Conservation (phyloP, 2,797 vertebrate genomes). For the Merluccius polli region DNA sequence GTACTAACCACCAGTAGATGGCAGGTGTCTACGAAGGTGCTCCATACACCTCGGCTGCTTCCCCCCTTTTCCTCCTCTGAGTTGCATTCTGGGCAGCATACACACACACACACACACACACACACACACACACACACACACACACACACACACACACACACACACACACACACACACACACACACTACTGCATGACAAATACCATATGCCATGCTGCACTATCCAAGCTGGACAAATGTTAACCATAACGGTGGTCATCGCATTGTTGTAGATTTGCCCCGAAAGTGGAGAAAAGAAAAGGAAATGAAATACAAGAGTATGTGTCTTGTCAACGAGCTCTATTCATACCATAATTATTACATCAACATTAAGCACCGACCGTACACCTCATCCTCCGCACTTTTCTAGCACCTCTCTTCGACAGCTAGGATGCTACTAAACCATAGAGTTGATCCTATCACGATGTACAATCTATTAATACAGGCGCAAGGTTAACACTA, state of each 20-base stretch:
- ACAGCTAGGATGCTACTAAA: neutral
- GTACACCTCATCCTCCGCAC: neutral
- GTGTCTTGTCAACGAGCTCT: neutral
- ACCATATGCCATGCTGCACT: neutral
- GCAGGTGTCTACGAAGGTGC: constrained; percentile 47
- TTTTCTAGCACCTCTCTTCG: neutral
- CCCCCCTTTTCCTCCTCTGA: constrained; percentile 44
- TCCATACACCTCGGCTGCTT: constrained; percentile 50
- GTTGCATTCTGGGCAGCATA: constrained; percentile 14
- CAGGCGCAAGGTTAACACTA: neutral
- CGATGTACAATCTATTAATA: neutral
- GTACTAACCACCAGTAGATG: constrained; percentile 21
- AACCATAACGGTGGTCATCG: neutral
- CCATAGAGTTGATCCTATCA: neutral
- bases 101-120: constrained; percentile 12
- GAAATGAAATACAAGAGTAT: neutral
- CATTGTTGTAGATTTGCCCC: neutral
- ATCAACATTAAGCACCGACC: neutral
- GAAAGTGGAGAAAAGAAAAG: neutral
- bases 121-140: constrained; percentile 3
- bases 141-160: neutral
- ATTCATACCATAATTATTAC: neutral
- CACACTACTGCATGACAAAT: constrained; percentile 18
- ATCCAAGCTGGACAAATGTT: constrained; percentile 1
- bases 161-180: constrained; percentile 12